Evolutionary conservation across 2,113 vertebrate genomes (phyloP).

Genomic region (Nibea albiflora): DNA sequence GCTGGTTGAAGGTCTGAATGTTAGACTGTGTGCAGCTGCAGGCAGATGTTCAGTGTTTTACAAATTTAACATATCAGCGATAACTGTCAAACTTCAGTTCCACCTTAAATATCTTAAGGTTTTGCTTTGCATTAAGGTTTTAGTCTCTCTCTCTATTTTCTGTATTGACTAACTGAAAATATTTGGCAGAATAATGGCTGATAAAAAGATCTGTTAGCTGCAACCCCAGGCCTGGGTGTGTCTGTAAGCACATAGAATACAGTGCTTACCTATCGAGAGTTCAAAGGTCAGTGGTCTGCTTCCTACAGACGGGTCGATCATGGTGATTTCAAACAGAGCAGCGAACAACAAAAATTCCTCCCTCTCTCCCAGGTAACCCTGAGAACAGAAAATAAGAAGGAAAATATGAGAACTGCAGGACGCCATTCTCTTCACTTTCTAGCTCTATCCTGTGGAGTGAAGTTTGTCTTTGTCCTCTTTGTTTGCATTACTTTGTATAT

Average conservation of each 20-base stretch:
- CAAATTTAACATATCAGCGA: too few species aligned
- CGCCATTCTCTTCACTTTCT: not conserved
- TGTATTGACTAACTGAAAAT: not conserved
- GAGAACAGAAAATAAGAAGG: conserved; percentile 7
- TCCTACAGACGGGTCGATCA: conserved; percentile 89
- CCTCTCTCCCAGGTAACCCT: conserved; percentile 87
- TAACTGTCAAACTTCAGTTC: too few species aligned
- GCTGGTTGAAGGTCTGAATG: too few species aligned
- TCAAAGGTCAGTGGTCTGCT: conserved; percentile 89
- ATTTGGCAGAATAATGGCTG: not conserved
- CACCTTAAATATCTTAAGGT: not conserved
- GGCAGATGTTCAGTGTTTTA: too few species aligned
- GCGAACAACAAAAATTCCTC: conserved; percentile 93
- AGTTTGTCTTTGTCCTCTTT: too few species aligned
- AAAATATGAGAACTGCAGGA: not conserved
- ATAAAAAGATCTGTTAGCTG: not conserved
- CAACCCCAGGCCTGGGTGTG: not conserved
- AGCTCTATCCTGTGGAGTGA: too few species aligned
- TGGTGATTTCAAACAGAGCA: conserved; percentile 92
- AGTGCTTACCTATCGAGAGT: conserved; percentile 89
- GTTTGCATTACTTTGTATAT: not conserved
- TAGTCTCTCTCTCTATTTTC: not conserved
- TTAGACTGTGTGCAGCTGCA: too few species aligned
- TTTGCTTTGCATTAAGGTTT: not conserved
- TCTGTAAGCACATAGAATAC: not conserved